Conservation (phyloP, 2,113 vertebrate species). For the Tricholaema leucomelas region DNA sequence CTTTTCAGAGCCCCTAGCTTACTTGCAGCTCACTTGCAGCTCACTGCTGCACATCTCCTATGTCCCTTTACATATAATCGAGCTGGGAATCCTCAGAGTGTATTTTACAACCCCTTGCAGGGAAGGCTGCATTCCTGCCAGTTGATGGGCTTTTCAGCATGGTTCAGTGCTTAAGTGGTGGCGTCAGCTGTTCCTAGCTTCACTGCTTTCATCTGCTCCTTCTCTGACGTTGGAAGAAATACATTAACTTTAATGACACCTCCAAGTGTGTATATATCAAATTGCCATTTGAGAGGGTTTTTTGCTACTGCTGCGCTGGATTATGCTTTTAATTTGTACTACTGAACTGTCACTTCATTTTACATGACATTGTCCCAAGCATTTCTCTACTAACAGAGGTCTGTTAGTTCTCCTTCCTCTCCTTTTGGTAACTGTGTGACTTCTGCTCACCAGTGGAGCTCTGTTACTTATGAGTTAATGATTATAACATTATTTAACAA, state of each 20-base stretch:
- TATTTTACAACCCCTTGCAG: background rate
- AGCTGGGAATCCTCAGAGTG: background rate
- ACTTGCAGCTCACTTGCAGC: background rate
- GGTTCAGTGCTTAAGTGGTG: background rate
- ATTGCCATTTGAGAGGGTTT: background rate
- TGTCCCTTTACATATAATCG: background rate
- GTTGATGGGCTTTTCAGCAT: background rate
- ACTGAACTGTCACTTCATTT: background rate
- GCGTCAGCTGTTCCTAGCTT: background rate
- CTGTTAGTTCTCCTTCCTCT: background rate
- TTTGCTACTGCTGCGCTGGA: background rate
- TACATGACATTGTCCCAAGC: background rate
- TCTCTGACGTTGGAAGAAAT: background rate
- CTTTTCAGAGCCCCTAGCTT: background rate
- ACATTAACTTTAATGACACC: background rate
- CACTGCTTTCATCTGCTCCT: background rate
- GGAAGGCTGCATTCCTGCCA: background rate
- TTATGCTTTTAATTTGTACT: background rate
- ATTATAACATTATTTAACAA: background rate
- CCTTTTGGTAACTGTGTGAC: background rate
- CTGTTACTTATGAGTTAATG: background rate
- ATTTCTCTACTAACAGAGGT: background rate
- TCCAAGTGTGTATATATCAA: background rate
- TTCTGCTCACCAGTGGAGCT: background rate
- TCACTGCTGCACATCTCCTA: background rate